phyloP scores from a whole-genome alignment of 2,113 vertebrate genomes.

The Enhydra lutris region DNA sequence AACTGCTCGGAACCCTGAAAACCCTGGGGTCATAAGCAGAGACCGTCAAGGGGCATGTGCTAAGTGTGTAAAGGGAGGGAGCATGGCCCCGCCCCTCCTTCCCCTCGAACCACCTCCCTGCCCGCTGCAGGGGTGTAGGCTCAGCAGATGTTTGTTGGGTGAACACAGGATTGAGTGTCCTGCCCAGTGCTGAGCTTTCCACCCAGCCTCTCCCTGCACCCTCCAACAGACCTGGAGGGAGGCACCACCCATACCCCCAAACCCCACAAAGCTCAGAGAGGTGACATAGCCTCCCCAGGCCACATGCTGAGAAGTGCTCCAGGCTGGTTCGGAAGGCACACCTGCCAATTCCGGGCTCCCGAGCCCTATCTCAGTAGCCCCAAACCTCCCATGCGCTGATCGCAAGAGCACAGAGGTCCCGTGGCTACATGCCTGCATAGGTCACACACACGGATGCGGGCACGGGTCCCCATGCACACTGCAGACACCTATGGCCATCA shows the following conservation, averaged over 20 bases:
- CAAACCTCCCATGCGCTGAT: background rate
- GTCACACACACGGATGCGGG: fast-evolving
- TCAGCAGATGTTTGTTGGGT: background rate
- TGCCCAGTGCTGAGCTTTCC: background rate
- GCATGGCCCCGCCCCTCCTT: background rate
- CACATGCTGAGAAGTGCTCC: background rate
- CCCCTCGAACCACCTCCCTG: background rate
- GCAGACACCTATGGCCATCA: background rate
- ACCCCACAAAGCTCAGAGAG: background rate
- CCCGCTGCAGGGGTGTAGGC: fast-evolving
- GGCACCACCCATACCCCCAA: background rate
- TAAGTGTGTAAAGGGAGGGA: background rate
- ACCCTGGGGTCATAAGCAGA: background rate
- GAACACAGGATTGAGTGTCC: background rate
- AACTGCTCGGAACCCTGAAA: background rate
- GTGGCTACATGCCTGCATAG: no score
- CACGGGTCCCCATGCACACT: fast-evolving
- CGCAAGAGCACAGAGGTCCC: background rate
- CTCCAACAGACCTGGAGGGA: background rate
- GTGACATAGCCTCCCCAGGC: background rate
- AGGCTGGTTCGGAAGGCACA: background rate
- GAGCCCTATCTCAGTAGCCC: background rate
- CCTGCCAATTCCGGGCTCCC: background rate
- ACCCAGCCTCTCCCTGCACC: background rate
- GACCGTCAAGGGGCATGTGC: background rate